Evolutionary conservation across 2,113 vertebrate genomes (phyloP).

Genomic region (Rhinopithecus roxellana): DNA sequence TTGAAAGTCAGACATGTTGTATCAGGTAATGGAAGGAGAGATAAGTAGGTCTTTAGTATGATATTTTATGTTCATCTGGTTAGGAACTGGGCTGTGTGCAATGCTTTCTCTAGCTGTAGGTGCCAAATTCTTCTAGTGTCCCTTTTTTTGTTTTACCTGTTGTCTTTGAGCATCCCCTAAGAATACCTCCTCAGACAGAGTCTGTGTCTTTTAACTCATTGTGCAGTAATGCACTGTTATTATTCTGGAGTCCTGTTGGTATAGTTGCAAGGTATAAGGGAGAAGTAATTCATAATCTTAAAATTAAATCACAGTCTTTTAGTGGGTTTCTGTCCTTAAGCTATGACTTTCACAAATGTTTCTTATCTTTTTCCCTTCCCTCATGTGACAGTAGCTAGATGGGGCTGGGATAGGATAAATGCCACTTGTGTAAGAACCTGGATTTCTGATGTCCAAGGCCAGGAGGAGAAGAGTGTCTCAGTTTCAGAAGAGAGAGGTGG

Average conservation of each 20-base stretch:
- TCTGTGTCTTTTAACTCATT: not conserved
- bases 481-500: not conserved
- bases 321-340: not conserved
- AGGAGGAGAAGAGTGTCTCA: not conserved
- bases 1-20: not conserved
- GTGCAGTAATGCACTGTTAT: not conserved
- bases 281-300: not conserved
- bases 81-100: not conserved
- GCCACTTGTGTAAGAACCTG: not conserved
- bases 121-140: not conserved
- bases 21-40: not conserved
- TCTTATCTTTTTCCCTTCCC: not conserved
- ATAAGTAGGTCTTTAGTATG: not conserved
- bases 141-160: not conserved
- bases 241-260: not conserved
- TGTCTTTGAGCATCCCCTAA: not conserved
- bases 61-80: not conserved
- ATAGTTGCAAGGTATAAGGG: not conserved
- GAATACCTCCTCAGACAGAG: not conserved
- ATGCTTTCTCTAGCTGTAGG: not conserved
- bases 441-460: not conserved
- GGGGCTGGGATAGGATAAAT: not conserved
- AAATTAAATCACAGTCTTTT: not conserved
- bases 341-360: not conserved
- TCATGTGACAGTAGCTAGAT: not conserved